Evolutionary conservation across 2,888 invertebrate species (phyloP).

Genomic region (Eupithecia tripunctaria): DNA sequence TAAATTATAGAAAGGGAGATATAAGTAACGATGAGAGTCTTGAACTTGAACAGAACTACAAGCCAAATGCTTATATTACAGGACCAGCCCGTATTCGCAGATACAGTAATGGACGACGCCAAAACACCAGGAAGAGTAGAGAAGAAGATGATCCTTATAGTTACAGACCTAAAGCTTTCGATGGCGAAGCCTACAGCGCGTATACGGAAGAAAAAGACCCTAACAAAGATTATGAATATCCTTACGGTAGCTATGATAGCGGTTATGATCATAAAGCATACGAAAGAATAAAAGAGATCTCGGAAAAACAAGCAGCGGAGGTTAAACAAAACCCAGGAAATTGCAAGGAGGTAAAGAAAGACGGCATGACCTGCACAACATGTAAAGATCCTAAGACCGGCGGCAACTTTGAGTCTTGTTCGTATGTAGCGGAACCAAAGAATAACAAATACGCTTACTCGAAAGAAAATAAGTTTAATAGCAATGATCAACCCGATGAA

Average conservation of each 20-base stretch:
- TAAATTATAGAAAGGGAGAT: slow-evolving; percentile 75
- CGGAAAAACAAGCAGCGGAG: slow-evolving; percentile 86
- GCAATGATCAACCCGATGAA: slow-evolving; percentile 83
- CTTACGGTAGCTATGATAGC: slow-evolving; percentile 77
- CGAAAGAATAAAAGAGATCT: slow-evolving; percentile 84
- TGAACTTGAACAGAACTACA: slow-evolving; percentile 75
- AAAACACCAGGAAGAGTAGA: slow-evolving; percentile 66
- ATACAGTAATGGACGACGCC: slow-evolving; percentile 76
- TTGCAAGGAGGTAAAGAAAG: slow-evolving; percentile 86
- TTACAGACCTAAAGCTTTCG: slow-evolving; percentile 82
- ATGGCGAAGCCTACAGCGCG: slow-evolving; percentile 74
- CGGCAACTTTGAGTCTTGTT: slow-evolving; percentile 91
- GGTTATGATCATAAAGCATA: slow-evolving; percentile 83
- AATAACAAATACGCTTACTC: slow-evolving; percentile 89
- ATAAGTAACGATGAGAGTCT: slow-evolving; percentile 57
- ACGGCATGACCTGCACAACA: slow-evolving; percentile 88
- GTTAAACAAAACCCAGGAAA: slow-evolving; percentile 86
- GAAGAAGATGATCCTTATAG: slow-evolving; percentile 81
- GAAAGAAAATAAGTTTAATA: slow-evolving; percentile 86
- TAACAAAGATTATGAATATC: slow-evolving; percentile 77
- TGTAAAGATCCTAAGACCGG: slow-evolving; percentile 90
- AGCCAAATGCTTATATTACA: slow-evolving; percentile 80
- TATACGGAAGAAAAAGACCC: slow-evolving; percentile 74
- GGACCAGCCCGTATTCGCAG: slow-evolving; percentile 78
- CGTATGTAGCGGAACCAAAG: slow-evolving; percentile 89